phyloP scores from a whole-genome alignment of 2,797 vertebrate genomes.

The Setipinna tenuifilis region DNA sequence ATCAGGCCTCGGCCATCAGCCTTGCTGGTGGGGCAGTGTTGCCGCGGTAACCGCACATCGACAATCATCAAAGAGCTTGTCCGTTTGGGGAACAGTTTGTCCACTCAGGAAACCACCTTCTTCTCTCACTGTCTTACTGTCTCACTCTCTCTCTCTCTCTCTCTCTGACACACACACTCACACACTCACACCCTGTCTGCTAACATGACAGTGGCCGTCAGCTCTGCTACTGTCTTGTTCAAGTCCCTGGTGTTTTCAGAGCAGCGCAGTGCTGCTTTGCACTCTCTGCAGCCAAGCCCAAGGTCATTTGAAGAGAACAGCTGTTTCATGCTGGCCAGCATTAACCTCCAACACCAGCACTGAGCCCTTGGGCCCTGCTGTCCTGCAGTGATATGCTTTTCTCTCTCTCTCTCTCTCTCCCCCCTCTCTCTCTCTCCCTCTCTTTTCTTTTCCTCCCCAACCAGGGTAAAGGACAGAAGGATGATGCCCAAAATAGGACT shows the following conservation, averaged over 20 bases:
- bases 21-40: background rate
- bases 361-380: conserved; percentile 19
- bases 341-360: conserved; percentile 38
- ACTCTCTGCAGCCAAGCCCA: conserved; percentile 28
- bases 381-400: conserved; percentile 23
- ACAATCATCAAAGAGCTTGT: background rate
- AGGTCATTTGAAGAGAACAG: conserved; percentile 51
- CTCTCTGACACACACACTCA: background rate
- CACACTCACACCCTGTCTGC: background rate
- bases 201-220: background rate
- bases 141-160: no score
- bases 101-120: background rate
- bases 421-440: background rate
- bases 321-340: conserved; percentile 46
- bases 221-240: background rate
- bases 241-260: background rate
- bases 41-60: background rate
- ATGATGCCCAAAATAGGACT: background rate
- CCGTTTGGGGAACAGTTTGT: background rate
- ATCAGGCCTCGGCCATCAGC: background rate
- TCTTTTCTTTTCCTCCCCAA: background rate
- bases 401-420: background rate
- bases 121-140: no score
- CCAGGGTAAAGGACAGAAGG: background rate
- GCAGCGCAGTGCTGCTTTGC: background rate